Percentiles rank a stretch among this genome's conserved stretches.
Evolutionary conservation across 2,888 invertebrate species (phyloP).

Genomic region (Ornithoptera priamus): DNA sequence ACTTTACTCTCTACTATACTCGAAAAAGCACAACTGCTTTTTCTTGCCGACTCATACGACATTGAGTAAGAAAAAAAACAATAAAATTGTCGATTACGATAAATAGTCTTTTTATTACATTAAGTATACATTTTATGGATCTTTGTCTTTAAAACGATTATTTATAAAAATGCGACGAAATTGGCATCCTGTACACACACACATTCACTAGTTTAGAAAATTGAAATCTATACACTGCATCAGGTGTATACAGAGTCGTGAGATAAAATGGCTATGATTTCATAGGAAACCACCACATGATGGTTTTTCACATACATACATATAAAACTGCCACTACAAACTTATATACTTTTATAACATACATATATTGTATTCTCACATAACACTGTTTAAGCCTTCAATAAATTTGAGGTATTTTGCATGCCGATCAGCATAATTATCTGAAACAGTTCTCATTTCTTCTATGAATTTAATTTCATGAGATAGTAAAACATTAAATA

Average conservation of each 20-base stretch:
- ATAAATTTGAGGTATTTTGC: slow-evolving; percentile 77
- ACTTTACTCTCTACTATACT: too few species aligned
- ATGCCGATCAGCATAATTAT: slow-evolving; percentile 74
- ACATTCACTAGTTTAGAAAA: neutral
- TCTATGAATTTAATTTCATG: slow-evolving; percentile 72
- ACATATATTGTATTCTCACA: slow-evolving; percentile 36
- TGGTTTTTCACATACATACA: neutral
- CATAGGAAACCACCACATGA: too few species aligned
- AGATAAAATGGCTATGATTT: too few species aligned
- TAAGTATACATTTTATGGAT: neutral
- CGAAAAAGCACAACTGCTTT: too few species aligned
- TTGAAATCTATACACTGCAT: neutral
- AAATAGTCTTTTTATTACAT: neutral
- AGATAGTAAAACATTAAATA: slow-evolving; percentile 68
- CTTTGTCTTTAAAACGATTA: neutral
- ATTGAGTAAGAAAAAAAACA: neutral
- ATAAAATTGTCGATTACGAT: neutral
- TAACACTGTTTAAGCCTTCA: slow-evolving; percentile 63
- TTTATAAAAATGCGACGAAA: slow-evolving; percentile 1
- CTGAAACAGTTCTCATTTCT: slow-evolving; percentile 57
- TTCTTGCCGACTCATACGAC: too few species aligned
- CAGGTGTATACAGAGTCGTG: neutral
- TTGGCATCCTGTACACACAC: neutral
- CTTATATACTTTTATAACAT: neutral
- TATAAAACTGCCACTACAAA: neutral